These are phyloP conservation scores for Andrena hattorfiana DNA, from an alignment of 2,888 invertebrate species.

Conservation along the genomic window DNA sequence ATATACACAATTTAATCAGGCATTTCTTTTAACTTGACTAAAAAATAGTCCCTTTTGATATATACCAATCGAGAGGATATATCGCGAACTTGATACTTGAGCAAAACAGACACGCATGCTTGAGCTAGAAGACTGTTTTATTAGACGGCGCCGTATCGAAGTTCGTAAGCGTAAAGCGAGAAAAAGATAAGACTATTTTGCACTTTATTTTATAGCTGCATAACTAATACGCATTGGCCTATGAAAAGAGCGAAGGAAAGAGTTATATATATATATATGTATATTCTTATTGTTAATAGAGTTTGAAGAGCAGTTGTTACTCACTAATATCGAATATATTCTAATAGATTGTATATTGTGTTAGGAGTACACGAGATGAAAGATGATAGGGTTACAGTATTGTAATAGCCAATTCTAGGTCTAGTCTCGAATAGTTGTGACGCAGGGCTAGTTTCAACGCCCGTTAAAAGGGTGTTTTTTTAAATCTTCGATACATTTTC, in stretches of 20 bases:
- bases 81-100: slow-evolving; percentile 25
- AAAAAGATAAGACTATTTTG: slow-evolving; percentile 57
- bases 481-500: slow-evolving; percentile 31
- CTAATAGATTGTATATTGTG: slow-evolving; percentile 45
- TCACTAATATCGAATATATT: slow-evolving; percentile 53
- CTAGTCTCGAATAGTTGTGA: slow-evolving; percentile 70
- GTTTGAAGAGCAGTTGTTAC: slow-evolving; percentile 54
- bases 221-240: slow-evolving; percentile 53
- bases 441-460: slow-evolving; percentile 32
- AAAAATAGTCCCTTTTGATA: slow-evolving; percentile 7
- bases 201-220: slow-evolving; percentile 62
- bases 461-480: slow-evolving; percentile 8
- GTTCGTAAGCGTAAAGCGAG: slow-evolving; percentile 36
- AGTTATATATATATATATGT: slow-evolving; percentile 14
- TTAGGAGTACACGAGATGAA: slow-evolving; percentile 46
- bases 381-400: slow-evolving; percentile 69
- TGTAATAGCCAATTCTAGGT: slow-evolving; percentile 73
- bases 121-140: slow-evolving; percentile 66
- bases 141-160: slow-evolving; percentile 45
- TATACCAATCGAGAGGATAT: background rate
- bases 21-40: slow-evolving; percentile 31
- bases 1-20: slow-evolving; percentile 18
- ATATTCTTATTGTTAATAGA: slow-evolving; percentile 53
- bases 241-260: slow-evolving; percentile 31
- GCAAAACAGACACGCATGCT: slow-evolving; percentile 45